Base-by-base conservation (phyloP, 2,797 vertebrate species). In the Tachyglossus aculeatus region DNA sequence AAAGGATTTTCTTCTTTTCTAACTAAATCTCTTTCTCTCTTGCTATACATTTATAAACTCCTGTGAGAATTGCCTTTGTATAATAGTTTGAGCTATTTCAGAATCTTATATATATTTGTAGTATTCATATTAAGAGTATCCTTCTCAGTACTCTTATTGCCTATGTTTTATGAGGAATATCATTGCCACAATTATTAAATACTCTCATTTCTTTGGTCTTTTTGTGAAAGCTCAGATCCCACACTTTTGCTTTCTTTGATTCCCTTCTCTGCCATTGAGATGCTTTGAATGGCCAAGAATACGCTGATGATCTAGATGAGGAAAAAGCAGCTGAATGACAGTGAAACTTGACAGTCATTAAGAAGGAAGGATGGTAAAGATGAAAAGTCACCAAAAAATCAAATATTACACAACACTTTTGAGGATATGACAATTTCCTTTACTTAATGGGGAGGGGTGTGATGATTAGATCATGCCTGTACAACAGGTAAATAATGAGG, bases 401-500 rank as follows among this genome's bases (percentile, higher is more conserved):
- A 82, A 87, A 85, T 81, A 86, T 85, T 90, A n/a, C n/a, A n/a
- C 89, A 87, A 87, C 74, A 81, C 73, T 47, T 85, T 47, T 73
- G 70, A 29, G 74, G 64, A 86, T 86, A 80, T 44, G 83, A 85
- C 84, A 82, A 76, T 90, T 71, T 86, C 70, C 67, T 67, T 87
- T 63, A 53, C 58, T 74, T 71, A 73, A 87, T 83, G 78, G 64
- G 71, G 64, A 29, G 62, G 65, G 67, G 77, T 50, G 71, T 88
- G 77, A 89, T 76, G 81, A 83, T 73, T 79, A 88, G 78, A 62
- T 88, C 79, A 86, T 87, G 77, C 61, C 75, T 88, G 80, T 71
- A 54, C 80, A 74, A 78, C 83, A 86, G 74, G 77, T 78, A 74
- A 77, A 67, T 69, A 67, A 80, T 89, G 76, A 88, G 84, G 75